A percentile compares a stretch with the other conserved stretches of the same genome.
Conservation (phyloP, 2,888 invertebrate genomes). For the Caenorhabditis virilis region DNA sequence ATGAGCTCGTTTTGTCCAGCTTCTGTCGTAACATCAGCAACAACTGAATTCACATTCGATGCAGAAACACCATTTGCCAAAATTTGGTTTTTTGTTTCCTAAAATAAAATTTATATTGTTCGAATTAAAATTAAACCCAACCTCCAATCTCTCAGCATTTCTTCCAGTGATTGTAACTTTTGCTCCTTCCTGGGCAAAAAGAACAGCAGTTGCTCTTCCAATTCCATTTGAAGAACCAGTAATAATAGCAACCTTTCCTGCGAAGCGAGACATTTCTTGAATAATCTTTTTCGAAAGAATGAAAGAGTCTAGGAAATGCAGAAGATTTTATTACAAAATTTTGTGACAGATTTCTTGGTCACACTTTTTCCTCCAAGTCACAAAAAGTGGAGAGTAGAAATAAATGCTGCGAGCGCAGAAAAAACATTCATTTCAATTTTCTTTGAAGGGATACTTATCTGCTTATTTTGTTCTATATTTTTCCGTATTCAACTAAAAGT, state of each 20-base stretch:
- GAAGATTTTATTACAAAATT: no score
- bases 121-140: neutral
- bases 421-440: no score
- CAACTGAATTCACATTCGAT: conserved; percentile 5
- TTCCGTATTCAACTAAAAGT: no score
- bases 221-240: conserved; percentile 8
- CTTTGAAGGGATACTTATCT: no score
- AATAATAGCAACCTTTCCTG: conserved; percentile 1
- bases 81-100: neutral
- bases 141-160: conserved; percentile 4
- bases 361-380: no score
- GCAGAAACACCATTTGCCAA: conserved; percentile 7
- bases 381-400: no score
- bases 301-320: no score
- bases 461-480: no score
- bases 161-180: conserved; percentile 12
- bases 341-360: no score
- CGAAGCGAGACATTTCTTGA: conserved; percentile 1
- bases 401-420: no score
- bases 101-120: no score
- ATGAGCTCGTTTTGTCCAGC: conserved; percentile 14
- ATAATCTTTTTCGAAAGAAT: no score
- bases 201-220: conserved; percentile 5
- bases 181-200: conserved; percentile 6
- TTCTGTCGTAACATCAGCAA: conserved; percentile 8